Evolutionary conservation across 2,797 vertebrate species (phyloP).

Genomic region (Sebastes alutus): DNA sequence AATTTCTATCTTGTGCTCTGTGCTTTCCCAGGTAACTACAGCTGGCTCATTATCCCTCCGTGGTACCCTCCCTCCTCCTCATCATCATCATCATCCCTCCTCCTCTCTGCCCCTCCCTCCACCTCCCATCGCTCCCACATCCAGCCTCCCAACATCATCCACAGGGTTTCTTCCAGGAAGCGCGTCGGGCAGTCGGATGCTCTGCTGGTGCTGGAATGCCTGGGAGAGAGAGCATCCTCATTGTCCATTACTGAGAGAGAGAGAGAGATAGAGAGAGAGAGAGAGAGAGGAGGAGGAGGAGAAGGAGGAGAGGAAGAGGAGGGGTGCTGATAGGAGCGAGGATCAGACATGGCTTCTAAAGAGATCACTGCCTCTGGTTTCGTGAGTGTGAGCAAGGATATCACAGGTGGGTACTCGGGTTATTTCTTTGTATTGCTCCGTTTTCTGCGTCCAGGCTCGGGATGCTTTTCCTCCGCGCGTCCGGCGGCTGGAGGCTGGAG

Average conservation of each 20-base stretch:
- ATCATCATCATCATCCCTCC: slow-evolving; percentile 12
- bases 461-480: background rate
- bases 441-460: background rate
- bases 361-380: slow-evolving; percentile 80
- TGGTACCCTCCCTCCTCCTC: slow-evolving; percentile 40
- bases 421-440: background rate
- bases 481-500: too few relatives aligned
- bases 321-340: slow-evolving; percentile 53
- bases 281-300: slow-evolving; percentile 21
- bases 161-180: slow-evolving; percentile 67
- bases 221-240: slow-evolving; percentile 60
- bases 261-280: too few relatives aligned
- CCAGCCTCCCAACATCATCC: slow-evolving; percentile 48
- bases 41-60: slow-evolving; percentile 37
- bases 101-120: slow-evolving; percentile 33
- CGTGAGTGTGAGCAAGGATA: slow-evolving; percentile 80
- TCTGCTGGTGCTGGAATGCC: slow-evolving; percentile 76
- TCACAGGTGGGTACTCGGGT: slow-evolving; percentile 81
- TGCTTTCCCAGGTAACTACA: slow-evolving; percentile 51
- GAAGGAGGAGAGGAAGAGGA: slow-evolving; percentile 26
- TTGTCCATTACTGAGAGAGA: slow-evolving; percentile 53
- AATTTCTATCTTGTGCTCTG: background rate
- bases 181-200: slow-evolving; percentile 57
- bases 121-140: slow-evolving; percentile 35
- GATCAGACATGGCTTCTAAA: slow-evolving; percentile 84